Percentiles rank a stretch among this genome's conserved stretches.
Conservation (phyloP, 2,113 vertebrate species). For the Andinoacara biseriatus region DNA sequence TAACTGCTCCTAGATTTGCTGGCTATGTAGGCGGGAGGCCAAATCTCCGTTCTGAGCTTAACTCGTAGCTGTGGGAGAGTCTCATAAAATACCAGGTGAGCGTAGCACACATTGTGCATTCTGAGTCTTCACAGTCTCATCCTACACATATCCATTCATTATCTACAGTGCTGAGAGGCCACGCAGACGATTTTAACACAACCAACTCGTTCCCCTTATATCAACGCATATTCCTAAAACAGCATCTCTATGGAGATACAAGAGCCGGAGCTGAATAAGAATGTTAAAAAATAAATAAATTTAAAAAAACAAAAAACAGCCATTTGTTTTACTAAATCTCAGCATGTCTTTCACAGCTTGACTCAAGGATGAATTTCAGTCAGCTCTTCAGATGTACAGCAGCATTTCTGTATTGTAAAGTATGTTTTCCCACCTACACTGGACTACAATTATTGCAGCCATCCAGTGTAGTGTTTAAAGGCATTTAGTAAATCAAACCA, state of each 20-base stretch:
- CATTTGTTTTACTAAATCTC: background rate
- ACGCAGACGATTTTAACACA: background rate
- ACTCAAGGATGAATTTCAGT: background rate
- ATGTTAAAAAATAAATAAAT: background rate
- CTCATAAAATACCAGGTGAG: slow-evolving; percentile 2
- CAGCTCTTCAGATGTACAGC: background rate
- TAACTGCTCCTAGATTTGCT: background rate
- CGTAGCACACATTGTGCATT: background rate
- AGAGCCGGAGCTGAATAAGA: background rate
- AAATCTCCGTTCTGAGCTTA: background rate
- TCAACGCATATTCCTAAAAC: background rate
- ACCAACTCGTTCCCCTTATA: background rate
- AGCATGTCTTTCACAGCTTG: background rate
- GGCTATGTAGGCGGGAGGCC: slow-evolving; percentile 33
- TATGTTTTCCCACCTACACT: background rate
- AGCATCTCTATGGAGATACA: background rate
- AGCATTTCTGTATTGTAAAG: background rate
- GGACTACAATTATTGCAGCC: background rate
- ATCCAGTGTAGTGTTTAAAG: background rate
- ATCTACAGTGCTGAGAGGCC: background rate
- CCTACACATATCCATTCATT: background rate
- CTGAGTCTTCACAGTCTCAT: background rate
- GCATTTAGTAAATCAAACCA: background rate
- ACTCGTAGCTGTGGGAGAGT: slow-evolving; percentile 19
- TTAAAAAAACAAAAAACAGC: too few species aligned